A percentile compares a stretch with the other conserved stretches of the same genome.
Evolutionary conservation across 1,140 invertebrate genomes (phyloP).

Genomic region (Drosophila saltans): DNA sequence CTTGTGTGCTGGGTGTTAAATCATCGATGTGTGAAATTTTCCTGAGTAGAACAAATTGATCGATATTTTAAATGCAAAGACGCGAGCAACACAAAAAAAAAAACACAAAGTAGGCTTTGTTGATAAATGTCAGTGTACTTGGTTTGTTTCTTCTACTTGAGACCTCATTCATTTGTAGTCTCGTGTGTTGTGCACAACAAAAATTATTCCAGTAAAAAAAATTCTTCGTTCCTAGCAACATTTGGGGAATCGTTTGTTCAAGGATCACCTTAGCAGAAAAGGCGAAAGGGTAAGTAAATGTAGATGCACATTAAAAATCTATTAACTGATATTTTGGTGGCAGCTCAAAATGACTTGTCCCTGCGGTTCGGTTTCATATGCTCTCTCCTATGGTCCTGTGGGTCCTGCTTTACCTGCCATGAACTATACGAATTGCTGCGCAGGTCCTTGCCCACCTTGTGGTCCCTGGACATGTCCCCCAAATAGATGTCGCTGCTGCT

Average conservation of each 20-base stretch:
- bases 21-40: slow-evolving; percentile 75
- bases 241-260: not conserved
- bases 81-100: slow-evolving; percentile 7
- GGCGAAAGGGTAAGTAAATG: slow-evolving; percentile 16
- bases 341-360: slow-evolving; percentile 32
- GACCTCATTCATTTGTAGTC: slow-evolving; percentile 39
- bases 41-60: slow-evolving; percentile 49
- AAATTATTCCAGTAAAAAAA: slow-evolving; percentile 36
- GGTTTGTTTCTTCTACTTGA: not conserved
- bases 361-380: slow-evolving; percentile 63
- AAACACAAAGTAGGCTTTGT: slow-evolving; percentile 51
- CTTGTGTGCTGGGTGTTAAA: slow-evolving; percentile 48
- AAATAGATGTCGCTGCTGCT: slow-evolving; percentile 56
- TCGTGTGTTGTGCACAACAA: slow-evolving; percentile 34
- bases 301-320: too few relatives aligned
- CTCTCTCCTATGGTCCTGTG: slow-evolving; percentile 61
- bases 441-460: slow-evolving; percentile 63
- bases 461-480: slow-evolving; percentile 70
- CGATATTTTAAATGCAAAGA: slow-evolving; percentile 50
- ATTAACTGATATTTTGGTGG: too few relatives aligned
- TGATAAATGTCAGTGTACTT: not conserved
- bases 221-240: slow-evolving; percentile 34
- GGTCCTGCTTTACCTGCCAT: slow-evolving; percentile 66
- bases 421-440: slow-evolving; percentile 62
- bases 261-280: not conserved